These are phyloP conservation scores for Petrocephalus schoutedeni DNA, from an alignment of 2,797 vertebrate genomes.

Conservation along the genomic window DNA sequence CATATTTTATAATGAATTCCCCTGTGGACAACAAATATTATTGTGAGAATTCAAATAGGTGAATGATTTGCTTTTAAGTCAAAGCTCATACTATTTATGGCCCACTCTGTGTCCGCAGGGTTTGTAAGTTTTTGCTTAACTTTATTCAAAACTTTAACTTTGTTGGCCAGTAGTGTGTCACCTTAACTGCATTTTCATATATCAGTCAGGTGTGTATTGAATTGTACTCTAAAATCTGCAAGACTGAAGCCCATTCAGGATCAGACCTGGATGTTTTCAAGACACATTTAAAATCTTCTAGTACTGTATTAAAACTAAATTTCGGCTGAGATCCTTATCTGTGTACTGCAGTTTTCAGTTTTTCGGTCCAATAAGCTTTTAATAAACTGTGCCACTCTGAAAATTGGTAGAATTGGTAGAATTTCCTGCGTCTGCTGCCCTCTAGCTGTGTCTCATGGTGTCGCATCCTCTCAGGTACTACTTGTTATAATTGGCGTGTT, in stretches of 20 bases:
- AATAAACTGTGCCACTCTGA: not conserved
- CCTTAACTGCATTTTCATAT: not conserved
- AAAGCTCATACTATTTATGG: not conserved
- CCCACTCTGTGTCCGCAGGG: not conserved
- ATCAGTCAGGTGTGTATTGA: not conserved
- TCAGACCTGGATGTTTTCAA: not conserved
- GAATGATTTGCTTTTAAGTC: not conserved
- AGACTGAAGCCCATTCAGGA: not conserved
- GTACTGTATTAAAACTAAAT: not conserved
- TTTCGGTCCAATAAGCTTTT: not conserved
- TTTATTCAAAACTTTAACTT: not conserved
- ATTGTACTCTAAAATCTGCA: not conserved
- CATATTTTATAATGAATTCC: not conserved
- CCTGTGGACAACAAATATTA: constrained; percentile 21
- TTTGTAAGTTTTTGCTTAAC: not conserved
- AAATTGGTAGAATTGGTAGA: not conserved
- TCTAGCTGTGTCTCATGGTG: not conserved
- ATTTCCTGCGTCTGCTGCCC: not conserved
- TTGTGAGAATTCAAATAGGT: not conserved
- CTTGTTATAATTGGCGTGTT: not conserved
- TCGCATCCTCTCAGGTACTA: constrained; percentile 7
- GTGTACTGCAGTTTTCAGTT: not conserved
- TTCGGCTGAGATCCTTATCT: not conserved
- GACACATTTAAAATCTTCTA: not conserved
- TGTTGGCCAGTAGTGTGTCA: not conserved